phyloP scores from a whole-genome alignment of 2,113 vertebrate genomes.

The Scatophagus argus region DNA sequence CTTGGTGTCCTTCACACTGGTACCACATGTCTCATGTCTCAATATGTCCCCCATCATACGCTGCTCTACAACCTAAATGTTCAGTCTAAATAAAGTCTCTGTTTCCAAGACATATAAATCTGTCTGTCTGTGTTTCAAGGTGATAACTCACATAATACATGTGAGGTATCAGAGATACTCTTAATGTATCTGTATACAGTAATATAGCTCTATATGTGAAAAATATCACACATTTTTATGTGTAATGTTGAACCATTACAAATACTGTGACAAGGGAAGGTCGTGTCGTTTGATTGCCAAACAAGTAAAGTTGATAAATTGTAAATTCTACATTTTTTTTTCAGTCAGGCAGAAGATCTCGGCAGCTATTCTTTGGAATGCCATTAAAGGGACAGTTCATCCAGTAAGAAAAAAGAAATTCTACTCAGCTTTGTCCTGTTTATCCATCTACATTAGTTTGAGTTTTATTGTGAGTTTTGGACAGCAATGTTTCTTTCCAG shows the following conservation, averaged over 20 bases:
- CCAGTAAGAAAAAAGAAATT: no score
- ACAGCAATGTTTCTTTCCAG: no score
- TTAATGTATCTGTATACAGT: not conserved
- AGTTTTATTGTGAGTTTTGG: no score
- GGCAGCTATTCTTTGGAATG: no score
- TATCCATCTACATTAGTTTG: no score
- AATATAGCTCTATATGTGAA: not conserved
- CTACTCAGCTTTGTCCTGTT: no score
- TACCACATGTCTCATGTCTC: conserved; percentile 9
- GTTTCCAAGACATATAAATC: conserved; percentile 48
- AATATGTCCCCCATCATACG: not conserved
- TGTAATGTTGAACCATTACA: not conserved
- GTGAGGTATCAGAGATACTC: no score
- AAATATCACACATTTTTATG: not conserved
- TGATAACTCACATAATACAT: not conserved
- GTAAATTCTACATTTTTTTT: no score
- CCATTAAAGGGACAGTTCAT: not conserved
- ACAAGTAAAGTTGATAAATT: no score
- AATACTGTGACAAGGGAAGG: not conserved
- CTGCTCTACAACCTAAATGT: conserved; percentile 1
- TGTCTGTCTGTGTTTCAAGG: not conserved
- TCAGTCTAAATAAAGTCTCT: conserved; percentile 60
- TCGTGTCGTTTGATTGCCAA: not conserved
- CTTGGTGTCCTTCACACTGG: conserved; percentile 22
- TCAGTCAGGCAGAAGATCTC: not conserved